Percentiles rank a stretch among this genome's conserved stretches.
These are phyloP conservation scores for Acronicta psi DNA, from an alignment of 2,888 invertebrate genomes.

Conservation along the genomic window DNA sequence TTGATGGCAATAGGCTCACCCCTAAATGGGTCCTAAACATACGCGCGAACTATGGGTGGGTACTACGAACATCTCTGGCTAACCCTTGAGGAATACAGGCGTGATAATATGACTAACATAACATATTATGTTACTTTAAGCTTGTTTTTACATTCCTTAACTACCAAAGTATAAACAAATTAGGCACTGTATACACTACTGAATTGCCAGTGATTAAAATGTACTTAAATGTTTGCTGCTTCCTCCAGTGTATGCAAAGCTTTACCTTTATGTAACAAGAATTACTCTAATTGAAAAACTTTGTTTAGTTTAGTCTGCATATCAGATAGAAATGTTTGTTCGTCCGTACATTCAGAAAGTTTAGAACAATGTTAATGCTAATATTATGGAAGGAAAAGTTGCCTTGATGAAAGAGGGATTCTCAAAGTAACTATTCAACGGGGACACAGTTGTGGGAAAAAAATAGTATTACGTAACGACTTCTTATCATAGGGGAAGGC, in stretches of 20 bases:
- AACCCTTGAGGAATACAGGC: too few relatives aligned
- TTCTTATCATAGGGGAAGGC: too few relatives aligned
- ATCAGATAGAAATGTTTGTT: conserved; percentile 16
- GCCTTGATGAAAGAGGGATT: neutral
- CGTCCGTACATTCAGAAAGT: conserved; percentile 7
- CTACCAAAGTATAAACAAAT: conserved; percentile 1
- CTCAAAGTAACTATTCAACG: too few relatives aligned
- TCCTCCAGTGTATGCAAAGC: conserved; percentile 2
- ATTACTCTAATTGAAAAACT: conserved; percentile 36
- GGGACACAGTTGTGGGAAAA: too few relatives aligned
- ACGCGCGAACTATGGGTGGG: too few relatives aligned
- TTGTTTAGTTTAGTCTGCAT: conserved; percentile 16
- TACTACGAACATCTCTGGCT: too few relatives aligned
- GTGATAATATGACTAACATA: too few relatives aligned
- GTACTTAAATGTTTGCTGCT: conserved; percentile 11
- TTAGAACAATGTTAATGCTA: conserved; percentile 9
- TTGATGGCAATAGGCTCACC: too few relatives aligned
- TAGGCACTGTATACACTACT: neutral
- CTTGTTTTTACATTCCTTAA: too few relatives aligned
- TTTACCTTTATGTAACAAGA: conserved; percentile 13
- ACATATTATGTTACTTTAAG: too few relatives aligned
- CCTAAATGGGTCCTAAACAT: too few relatives aligned
- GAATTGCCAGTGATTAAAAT: conserved; percentile 9
- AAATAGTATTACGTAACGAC: too few relatives aligned
- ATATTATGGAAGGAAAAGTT: conserved; percentile 6